These are phyloP conservation scores for Pongo abelii DNA, from an alignment of 2,113 vertebrate genomes.

Conservation along the genomic window DNA sequence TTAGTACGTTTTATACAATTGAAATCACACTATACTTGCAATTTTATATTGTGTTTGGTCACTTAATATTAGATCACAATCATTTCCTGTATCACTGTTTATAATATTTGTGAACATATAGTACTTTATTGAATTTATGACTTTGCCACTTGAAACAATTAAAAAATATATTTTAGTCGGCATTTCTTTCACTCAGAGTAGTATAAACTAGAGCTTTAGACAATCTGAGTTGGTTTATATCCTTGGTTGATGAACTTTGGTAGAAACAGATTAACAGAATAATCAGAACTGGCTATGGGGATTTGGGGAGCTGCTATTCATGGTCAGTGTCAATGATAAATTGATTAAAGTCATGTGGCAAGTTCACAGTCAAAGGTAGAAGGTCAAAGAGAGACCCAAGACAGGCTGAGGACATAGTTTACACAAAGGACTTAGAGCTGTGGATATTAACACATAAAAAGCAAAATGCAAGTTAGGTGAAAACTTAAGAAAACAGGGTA, in stretches of 20 bases:
- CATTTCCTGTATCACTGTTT: not conserved
- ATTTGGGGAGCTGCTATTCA: not conserved
- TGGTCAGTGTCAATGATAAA: constrained; percentile 27
- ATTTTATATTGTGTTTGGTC: constrained; percentile 15
- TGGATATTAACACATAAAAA: constrained; percentile 35
- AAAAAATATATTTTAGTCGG: not conserved
- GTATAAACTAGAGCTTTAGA: not conserved
- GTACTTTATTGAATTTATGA: not conserved
- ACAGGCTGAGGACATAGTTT: not conserved
- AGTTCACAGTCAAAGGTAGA: constrained; percentile 57
- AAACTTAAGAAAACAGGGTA: constrained; percentile 29
- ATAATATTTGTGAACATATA: constrained; percentile 11
- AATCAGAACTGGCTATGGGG: constrained; percentile 29
- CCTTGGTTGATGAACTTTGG: constrained; percentile 31
- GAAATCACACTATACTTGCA: not conserved
- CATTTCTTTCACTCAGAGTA: constrained; percentile 9
- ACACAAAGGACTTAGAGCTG: constrained; percentile 49
- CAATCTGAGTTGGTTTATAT: constrained; percentile 5
- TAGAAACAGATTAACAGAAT: constrained; percentile 53
- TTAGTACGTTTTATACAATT: not conserved
- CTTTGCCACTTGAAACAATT: constrained; percentile 5
- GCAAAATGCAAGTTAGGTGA: constrained; percentile 34
- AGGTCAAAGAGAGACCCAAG: constrained; percentile 43
- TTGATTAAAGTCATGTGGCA: constrained; percentile 41
- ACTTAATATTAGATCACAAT: not conserved